These are phyloP conservation scores for Sturnus vulgaris DNA, from an alignment of 2,113 vertebrate species.

Conservation along the genomic window DNA sequence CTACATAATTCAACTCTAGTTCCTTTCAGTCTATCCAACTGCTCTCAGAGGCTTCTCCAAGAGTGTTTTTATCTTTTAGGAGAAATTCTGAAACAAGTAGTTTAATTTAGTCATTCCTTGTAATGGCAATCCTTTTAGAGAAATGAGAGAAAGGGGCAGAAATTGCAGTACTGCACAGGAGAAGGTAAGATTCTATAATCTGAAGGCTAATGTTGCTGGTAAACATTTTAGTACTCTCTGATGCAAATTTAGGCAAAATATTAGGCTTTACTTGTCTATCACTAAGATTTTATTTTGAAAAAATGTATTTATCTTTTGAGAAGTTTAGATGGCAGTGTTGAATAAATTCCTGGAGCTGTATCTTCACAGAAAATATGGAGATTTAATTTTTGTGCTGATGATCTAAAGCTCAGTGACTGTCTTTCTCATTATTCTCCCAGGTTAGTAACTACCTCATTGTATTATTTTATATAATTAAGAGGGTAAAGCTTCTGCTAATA, in stretches of 20 bases:
- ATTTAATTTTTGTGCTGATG: background rate
- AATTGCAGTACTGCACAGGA: background rate
- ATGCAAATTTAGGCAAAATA: background rate
- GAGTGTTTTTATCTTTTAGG: background rate
- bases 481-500: background rate
- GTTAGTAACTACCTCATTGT: constrained; percentile 3
- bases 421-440: background rate
- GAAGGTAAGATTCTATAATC: background rate
- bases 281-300: background rate
- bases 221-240: background rate
- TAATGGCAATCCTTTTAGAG: background rate
- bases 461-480: constrained; percentile 36
- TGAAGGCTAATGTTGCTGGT: background rate
- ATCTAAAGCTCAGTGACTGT: constrained; percentile 1
- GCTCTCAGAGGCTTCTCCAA: background rate
- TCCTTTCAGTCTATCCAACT: background rate
- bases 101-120: background rate
- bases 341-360: background rate
- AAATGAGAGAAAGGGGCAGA: background rate
- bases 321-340: constrained; percentile 58
- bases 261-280: background rate
- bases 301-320: background rate
- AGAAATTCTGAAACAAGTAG: background rate
- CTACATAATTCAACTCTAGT: background rate
- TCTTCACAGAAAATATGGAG: background rate